phyloP scores from a whole-genome alignment of 2,797 vertebrate genomes.

The Tauraco hartlaubi region DNA sequence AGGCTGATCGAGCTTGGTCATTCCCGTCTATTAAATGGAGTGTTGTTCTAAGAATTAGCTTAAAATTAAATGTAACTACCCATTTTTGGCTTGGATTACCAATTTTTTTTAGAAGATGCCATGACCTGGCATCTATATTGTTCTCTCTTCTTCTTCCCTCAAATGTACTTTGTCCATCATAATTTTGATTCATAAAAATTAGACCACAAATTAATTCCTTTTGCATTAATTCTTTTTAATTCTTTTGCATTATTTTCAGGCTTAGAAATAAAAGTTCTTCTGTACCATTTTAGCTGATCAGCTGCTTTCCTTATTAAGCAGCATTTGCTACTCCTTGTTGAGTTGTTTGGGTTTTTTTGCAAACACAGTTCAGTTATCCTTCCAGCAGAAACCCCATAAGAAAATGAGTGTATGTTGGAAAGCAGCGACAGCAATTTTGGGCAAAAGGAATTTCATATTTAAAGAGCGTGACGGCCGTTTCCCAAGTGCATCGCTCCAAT shows the following conservation, averaged over 20 bases:
- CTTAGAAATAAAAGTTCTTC: neutral
- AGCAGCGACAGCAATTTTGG: neutral
- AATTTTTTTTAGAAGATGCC: neutral
- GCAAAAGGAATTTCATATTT: conserved; percentile 51
- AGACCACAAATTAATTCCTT: neutral
- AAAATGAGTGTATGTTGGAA: neutral
- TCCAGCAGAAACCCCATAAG: neutral
- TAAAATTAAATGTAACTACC: neutral
- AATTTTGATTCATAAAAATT: neutral
- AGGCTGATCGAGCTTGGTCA: neutral
- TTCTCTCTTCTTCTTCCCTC: neutral
- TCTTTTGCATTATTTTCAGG: neutral
- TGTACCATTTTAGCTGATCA: neutral
- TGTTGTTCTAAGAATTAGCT: neutral
- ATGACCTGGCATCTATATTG: neutral
- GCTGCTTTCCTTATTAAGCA: neutral
- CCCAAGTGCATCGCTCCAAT: neutral
- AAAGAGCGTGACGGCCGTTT: neutral
- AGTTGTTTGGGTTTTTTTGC: neutral
- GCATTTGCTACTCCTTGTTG: neutral
- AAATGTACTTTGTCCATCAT: neutral
- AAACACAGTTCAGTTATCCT: neutral
- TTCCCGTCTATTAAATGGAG: neutral
- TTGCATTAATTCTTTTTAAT: neutral
- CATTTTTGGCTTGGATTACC: neutral